Percentiles rank a stretch among this genome's conserved stretches.
Evolutionary conservation across 2,113 vertebrate genomes (phyloP).

Genomic region (Agapornis roseicollis): DNA sequence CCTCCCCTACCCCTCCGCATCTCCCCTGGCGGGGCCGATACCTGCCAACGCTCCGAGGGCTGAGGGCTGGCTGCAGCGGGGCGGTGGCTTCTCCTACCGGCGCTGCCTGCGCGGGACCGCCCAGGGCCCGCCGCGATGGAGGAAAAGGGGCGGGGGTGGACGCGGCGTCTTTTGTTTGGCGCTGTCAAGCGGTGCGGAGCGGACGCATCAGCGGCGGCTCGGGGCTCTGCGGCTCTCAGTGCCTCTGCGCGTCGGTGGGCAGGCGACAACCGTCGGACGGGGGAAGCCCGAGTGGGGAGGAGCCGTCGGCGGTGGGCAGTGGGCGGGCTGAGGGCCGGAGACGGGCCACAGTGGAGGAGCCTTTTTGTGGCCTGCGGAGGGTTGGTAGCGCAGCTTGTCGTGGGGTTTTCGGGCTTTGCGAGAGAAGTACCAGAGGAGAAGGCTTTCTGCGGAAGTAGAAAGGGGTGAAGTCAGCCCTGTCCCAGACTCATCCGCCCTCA

Average conservation of each 20-base stretch:
- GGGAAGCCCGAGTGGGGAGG: neutral
- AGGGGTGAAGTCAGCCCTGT: accelerated
- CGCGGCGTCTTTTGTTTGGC: neutral
- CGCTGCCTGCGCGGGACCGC: neutral
- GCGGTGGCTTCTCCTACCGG: neutral
- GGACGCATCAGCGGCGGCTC: neutral
- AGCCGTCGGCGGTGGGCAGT: neutral
- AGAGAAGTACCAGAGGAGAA: neutral
- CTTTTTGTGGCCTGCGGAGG: accelerated
- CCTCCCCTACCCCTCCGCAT: neutral
- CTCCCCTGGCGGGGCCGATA: neutral
- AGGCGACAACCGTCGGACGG: neutral
- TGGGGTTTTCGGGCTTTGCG: neutral
- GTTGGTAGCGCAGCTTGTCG: too few species aligned
- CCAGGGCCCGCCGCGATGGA: neutral
- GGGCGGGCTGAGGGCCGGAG: neutral
- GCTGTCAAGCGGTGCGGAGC: neutral
- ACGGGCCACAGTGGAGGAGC: neutral
- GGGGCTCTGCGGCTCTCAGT: neutral
- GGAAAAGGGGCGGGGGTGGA: neutral
- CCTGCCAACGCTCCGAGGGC: neutral
- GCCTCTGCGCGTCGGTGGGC: neutral
- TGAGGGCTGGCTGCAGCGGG: neutral
- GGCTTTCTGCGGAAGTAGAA: too few species aligned
- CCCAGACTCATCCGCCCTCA: accelerated